Evolutionary conservation across 2,113 vertebrate genomes (phyloP), one percentile per base, ranked within the genome.

Genomic region (Xerus inauris): DNA sequence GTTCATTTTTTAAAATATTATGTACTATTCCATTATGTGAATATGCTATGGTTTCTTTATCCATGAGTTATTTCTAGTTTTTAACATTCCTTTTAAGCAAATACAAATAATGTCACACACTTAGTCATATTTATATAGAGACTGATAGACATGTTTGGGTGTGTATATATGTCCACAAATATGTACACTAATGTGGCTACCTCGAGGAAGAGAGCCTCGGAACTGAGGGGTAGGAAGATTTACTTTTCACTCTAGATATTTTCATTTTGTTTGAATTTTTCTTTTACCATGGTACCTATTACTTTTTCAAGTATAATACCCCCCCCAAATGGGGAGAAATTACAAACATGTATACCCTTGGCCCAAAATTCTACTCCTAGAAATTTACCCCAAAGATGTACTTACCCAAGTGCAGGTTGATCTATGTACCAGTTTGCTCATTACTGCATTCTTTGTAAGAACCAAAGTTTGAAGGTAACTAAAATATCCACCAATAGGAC

Each of bases 291-390:
- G 38, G 5, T 32, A 76, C 49, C 11, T 16, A 87, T 82, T 94
- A 75, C 30, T 91, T 95, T 94, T 91, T 67, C 32, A 91, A 84
- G 40, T 84, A 59, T 45, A 92, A 87, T 79, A 96, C 82, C 65
- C 30, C 72, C 77, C 76, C 42, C 65, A 94, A 38, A 0, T 86
- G 40, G 17, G 38, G 26, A 38, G 40, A 89, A 90, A 93, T 67
- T 86, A 49, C 26, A 93, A 95, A 59, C 16, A 95, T 20, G 62
- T 26, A 32, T 40, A 42, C 19, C 10, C 59, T 67, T 69, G 45
- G 75, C 6, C 26, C 47, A 35, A 77, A 83, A 81, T 75, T 42
- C 69, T 40, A 91, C n/a, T 75, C 90, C 59, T 84, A 90, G 71
- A 90, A 59, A 93, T 75, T 30, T 42, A 65, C 76, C 73, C 17